Evolutionary conservation across 2,113 vertebrate genomes (phyloP).

Genomic region (Haplochromis burtoni): DNA sequence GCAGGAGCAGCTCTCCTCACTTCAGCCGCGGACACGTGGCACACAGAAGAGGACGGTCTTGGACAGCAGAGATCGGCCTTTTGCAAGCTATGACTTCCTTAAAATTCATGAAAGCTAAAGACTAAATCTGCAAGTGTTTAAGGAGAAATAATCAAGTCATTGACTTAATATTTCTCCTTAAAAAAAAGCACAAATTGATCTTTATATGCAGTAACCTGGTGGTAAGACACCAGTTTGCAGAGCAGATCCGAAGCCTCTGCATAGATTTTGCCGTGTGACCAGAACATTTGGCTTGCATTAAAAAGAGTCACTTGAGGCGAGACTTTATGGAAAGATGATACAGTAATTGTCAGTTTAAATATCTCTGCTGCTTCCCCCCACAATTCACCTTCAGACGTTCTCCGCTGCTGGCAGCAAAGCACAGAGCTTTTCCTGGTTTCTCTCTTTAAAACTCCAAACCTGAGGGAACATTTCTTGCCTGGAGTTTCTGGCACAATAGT

Average conservation of each 20-base stretch:
- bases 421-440: not conserved
- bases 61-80: not conserved
- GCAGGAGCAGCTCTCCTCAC: not conserved
- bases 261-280: not conserved
- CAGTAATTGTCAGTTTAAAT: slow-evolving; percentile 9
- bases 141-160: not conserved
- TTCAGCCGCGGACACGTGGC: not conserved
- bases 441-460: not conserved
- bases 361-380: not conserved
- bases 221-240: not conserved
- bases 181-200: not conserved
- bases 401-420: not conserved
- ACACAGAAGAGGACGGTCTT: not conserved
- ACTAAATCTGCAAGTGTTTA: not conserved
- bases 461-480: not conserved
- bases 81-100: not conserved
- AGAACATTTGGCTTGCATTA: not conserved
- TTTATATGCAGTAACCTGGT: not conserved
- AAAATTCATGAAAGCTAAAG: not conserved
- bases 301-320: not conserved
- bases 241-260: slow-evolving; percentile 13
- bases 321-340: not conserved
- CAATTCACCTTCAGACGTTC: not conserved
- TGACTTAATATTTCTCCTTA: not conserved
- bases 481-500: not conserved